phyloP scores from a whole-genome alignment of 2,797 vertebrate species.

The Hippoglossus hippoglossus region DNA sequence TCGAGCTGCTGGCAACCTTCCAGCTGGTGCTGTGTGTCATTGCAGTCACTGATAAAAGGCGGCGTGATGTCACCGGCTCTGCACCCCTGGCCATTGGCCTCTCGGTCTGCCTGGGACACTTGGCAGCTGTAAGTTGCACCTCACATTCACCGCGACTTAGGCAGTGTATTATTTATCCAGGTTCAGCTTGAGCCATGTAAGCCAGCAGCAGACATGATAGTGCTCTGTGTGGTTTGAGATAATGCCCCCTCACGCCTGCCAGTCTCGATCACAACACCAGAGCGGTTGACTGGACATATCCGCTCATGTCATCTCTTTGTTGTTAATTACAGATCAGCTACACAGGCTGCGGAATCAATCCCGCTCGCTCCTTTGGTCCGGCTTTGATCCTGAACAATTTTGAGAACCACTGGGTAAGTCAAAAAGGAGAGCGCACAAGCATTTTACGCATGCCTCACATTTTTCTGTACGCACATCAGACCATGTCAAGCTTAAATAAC shows the following conservation, averaged over 20 bases:
- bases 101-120: conserved; percentile 94
- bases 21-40: conserved; percentile 97
- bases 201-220: conserved; percentile 4
- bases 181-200: background rate
- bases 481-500: conserved; percentile 52
- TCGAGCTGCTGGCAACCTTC: conserved; percentile 95
- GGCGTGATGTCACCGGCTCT: conserved; percentile 91
- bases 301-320: conserved; percentile 17
- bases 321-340: conserved; percentile 90
- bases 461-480: conserved; percentile 25
- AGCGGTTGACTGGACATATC: conserved; percentile 28
- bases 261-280: background rate
- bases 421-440: background rate
- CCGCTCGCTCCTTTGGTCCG: conserved; percentile 95
- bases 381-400: conserved; percentile 89
- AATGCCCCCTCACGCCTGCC: background rate
- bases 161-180: conserved; percentile 14
- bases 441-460: conserved; percentile 33
- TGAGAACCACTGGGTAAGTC: conserved; percentile 93
- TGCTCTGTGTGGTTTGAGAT: background rate
- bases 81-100: conserved; percentile 95
- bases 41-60: conserved; percentile 93
- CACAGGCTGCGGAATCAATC: conserved; percentile 97
- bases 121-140: conserved; percentile 91
- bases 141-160: background rate